Conservation (phyloP, 2,113 vertebrate species). For the Prionailurus viverrinus region DNA sequence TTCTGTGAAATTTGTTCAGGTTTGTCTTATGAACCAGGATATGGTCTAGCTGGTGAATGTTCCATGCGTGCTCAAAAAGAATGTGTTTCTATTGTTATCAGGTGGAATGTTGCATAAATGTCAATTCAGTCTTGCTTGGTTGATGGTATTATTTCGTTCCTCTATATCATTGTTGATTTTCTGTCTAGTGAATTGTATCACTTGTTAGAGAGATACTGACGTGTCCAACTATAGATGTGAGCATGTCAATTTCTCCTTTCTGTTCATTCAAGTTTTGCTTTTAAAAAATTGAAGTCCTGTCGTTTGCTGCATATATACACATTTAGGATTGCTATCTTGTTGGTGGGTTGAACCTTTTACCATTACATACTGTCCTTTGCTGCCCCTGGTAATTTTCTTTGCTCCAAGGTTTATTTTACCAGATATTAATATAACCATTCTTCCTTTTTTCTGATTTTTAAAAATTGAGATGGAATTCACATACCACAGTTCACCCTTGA, state of each 20-base stretch:
- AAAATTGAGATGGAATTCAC: background rate
- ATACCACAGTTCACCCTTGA: background rate
- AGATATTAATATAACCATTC: slow-evolving; percentile 7
- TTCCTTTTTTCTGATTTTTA: background rate
- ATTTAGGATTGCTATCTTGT: background rate
- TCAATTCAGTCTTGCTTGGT: background rate
- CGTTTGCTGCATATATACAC: background rate
- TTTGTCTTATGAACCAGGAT: background rate
- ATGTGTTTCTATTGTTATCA: background rate
- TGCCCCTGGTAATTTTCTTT: slow-evolving; percentile 17
- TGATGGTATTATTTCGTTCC: background rate
- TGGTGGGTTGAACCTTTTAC: background rate
- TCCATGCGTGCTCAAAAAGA: background rate
- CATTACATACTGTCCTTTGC: background rate
- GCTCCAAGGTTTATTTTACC: slow-evolving; percentile 36
- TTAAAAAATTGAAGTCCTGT: slow-evolving; percentile 2
- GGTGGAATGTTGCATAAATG: background rate
- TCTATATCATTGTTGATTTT: slow-evolving; percentile 1
- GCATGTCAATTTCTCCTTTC: slow-evolving; percentile 6
- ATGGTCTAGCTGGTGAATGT: background rate
- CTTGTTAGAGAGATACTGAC: background rate
- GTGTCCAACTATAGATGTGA: background rate
- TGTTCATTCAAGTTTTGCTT: slow-evolving; percentile 33
- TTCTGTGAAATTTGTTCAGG: background rate
- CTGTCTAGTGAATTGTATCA: background rate